Percentiles rank a stretch among this genome's conserved stretches.
These are phyloP conservation scores for Geotrupes spiniger DNA, from an alignment of 2,888 invertebrate species.

Conservation along the genomic window DNA sequence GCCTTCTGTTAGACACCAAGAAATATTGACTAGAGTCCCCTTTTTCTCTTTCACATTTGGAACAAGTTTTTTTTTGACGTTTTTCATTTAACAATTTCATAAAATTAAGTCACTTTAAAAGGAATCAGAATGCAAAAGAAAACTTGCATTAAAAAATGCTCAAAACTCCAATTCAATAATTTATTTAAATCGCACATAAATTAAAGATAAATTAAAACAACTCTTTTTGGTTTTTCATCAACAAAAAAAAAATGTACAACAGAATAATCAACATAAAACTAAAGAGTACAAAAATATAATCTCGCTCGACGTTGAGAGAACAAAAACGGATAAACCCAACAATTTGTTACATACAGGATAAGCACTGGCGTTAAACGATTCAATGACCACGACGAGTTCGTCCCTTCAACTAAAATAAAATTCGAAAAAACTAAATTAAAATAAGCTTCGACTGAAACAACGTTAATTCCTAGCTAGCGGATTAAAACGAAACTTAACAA, in stretches of 20 bases:
- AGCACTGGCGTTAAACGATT: not conserved
- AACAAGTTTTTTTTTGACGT: no score
- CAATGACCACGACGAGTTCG: not conserved
- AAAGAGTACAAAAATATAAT: not conserved
- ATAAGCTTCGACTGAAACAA: no score
- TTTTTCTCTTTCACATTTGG: no score
- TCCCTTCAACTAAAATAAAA: constrained; percentile 3
- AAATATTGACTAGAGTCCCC: no score
- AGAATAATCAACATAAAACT: not conserved
- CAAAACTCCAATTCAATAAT: not conserved
- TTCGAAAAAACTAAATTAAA: not conserved
- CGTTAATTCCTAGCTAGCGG: not conserved
- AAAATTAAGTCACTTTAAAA: no score
- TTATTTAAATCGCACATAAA: constrained; percentile 15
- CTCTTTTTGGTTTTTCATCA: constrained; percentile 36
- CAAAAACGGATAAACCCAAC: not conserved
- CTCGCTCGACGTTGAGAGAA: not conserved
- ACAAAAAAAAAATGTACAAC: constrained; percentile 18
- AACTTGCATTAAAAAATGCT: not conserved
- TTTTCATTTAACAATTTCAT: no score
- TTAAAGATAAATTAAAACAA: constrained; percentile 37
- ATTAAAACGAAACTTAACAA: constrained; percentile 25
- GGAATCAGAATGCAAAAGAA: no score
- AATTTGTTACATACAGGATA: not conserved
- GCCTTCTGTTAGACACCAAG: no score